Conservation (phyloP, 2,888 invertebrate species). For the Syrista parreyssii region DNA sequence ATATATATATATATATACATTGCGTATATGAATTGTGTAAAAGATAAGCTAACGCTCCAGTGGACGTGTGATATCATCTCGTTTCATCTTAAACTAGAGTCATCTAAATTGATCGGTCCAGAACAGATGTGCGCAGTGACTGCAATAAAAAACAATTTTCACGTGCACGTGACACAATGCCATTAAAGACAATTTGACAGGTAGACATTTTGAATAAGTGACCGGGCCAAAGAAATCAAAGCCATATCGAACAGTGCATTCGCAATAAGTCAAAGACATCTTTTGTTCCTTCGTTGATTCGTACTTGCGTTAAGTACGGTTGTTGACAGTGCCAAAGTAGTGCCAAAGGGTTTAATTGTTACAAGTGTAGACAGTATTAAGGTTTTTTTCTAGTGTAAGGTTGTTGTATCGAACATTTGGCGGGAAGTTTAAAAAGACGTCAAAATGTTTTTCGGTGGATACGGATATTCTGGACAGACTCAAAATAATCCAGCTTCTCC, state of each 20-base stretch:
- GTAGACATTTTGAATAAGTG: background rate
- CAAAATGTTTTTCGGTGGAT: conserved; percentile 57
- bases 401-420: background rate
- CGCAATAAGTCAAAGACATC: background rate
- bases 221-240: background rate
- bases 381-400: background rate
- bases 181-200: background rate
- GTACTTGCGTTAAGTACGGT: background rate
- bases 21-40: background rate
- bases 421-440: background rate
- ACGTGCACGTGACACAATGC: background rate
- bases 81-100: conserved; percentile 5
- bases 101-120: conserved; percentile 42
- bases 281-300: background rate
- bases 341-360: background rate
- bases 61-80: background rate
- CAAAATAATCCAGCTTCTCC: conserved; percentile 53
- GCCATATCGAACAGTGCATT: background rate
- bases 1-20: background rate
- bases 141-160: background rate
- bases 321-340: conserved; percentile 2
- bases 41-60: background rate
- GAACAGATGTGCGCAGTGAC: conserved; percentile 11
- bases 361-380: background rate
- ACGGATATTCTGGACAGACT: conserved; percentile 49